Evolutionary conservation across 2,113 vertebrate species (phyloP), one percentile per base, ranked within the genome.

Genomic region (Stictonetta naevosa): DNA sequence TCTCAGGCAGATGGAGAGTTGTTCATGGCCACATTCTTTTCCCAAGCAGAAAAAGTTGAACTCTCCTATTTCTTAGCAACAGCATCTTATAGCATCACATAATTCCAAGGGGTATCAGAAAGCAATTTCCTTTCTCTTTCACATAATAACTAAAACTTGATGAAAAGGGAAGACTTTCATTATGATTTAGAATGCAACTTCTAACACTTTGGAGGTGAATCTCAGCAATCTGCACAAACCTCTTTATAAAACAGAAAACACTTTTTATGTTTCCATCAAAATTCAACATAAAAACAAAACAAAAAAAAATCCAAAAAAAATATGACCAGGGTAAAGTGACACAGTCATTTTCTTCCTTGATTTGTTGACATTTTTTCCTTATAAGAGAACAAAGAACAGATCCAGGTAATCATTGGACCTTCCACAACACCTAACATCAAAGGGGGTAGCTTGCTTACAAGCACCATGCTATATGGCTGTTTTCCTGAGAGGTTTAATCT

Each of bases 91-190:
- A 91, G 81, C 55, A 94, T 66, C 78, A 77, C 3, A 23, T 97
- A 96, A 96, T 96, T 96, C 74, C 92, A 94, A 81, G 48, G 64
- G 82, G 73, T 74, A 96, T 75, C 58, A 94, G 83, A 96, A 97
- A 97, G 88, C 58, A 97, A 96, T 95, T 91, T 97, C 84, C 58
- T 90, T 84, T 88, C 82, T 91, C 13, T 73, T 36, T 60, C 52
- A 82, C 31, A 42, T 63, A 78, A 86, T 77, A 95, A 74, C 42
- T 93, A 88, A 95, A 94, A 91, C 76, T 90, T 91, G 33, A 95
- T 74, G 80, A 86, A 90, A 96, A 96, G 33, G 81, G 14, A 92
- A 92, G 58, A 95, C 55, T 93, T 90, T 46, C 81, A 48, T 75
- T 78, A 67, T 78, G 86, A 97, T 97, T 95, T 96, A 96, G 83